Conservation (phyloP, 1,140 invertebrate genomes). For the Cydia strobilella region DNA sequence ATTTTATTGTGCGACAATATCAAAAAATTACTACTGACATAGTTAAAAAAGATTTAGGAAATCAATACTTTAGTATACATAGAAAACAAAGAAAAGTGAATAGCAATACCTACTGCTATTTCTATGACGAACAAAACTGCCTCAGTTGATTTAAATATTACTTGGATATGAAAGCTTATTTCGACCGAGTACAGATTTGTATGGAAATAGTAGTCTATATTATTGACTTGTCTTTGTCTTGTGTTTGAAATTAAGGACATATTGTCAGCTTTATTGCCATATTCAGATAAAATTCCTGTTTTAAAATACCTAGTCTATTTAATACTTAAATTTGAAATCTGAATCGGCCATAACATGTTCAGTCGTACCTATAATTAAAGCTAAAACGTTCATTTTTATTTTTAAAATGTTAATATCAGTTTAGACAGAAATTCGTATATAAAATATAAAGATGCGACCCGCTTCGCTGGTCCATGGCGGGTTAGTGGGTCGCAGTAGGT, state of each 20-base stretch:
- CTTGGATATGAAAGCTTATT: too few relatives aligned
- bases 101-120: too few relatives aligned
- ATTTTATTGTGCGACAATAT: background rate
- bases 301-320: background rate
- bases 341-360: slow-evolving; percentile 30
- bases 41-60: too few relatives aligned
- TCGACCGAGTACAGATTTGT: background rate
- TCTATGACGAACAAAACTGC: too few relatives aligned
- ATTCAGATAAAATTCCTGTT: background rate
- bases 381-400: background rate
- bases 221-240: background rate
- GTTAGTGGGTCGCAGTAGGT: slow-evolving; percentile 10
- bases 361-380: slow-evolving; percentile 5
- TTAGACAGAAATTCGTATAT: background rate
- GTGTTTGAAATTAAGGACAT: background rate
- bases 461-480: slow-evolving; percentile 13
- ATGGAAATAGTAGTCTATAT: background rate
- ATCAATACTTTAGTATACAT: too few relatives aligned
- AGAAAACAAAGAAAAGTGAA: too few relatives aligned
- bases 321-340: slow-evolving; percentile 25
- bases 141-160: too few relatives aligned
- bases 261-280: background rate
- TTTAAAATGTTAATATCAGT: background rate
- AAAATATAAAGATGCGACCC: slow-evolving; percentile 11
- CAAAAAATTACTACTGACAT: background rate